phyloP scores from a whole-genome alignment of 2,797 vertebrate genomes.

The Acanthornis magna region DNA sequence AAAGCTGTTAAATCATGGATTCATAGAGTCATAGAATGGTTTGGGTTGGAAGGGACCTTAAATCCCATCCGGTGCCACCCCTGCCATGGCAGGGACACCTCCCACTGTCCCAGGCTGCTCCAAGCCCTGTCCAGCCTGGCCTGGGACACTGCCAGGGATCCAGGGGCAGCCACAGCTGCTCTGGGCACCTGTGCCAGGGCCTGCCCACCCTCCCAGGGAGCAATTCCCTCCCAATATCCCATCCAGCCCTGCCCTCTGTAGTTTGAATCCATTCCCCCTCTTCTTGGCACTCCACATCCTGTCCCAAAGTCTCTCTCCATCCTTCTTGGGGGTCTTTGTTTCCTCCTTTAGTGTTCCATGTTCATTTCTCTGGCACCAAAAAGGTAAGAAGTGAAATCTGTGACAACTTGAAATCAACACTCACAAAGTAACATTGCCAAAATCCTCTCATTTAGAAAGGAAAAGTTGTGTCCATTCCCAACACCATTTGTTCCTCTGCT shows the following conservation, averaged over 20 bases:
- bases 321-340: too few species aligned
- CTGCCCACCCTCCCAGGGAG: fast-evolving
- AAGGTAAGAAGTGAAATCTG: too few species aligned
- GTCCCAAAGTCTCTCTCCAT: not conserved
- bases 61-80: too few species aligned
- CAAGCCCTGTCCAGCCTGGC: fast-evolving
- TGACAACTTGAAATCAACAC: too few species aligned
- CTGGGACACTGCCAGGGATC: not conserved
- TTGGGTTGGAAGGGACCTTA: not conserved
- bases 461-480: too few species aligned
- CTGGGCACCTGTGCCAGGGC: not conserved
- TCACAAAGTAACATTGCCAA: too few species aligned
- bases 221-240: fast-evolving
- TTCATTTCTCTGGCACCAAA: too few species aligned
- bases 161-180: not conserved
- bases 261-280: not conserved
- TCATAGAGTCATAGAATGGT: not conserved
- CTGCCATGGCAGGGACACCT: not conserved
- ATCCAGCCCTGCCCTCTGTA: fast-evolving
- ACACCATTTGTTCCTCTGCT: too few species aligned
- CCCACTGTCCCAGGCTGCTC: not conserved
- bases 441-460: too few species aligned
- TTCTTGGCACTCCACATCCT: too few species aligned
- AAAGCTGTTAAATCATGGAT: not conserved
- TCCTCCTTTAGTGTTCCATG: too few species aligned